These are phyloP conservation scores for Rattus norvegicus DNA, from an alignment of 2,113 vertebrate species.

Conservation along the genomic window GRCr8 NC_086026.1:104241501-104242000, in stretches of 20 bases:
- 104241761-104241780: neutral
- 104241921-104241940: neutral
- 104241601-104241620: neutral
- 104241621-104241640: neutral
- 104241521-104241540: neutral
- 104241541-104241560: neutral
- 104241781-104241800: conserved; percentile 23
- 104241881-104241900: conserved; percentile 41
- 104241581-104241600: neutral
- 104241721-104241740: neutral
- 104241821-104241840: conserved; percentile 5
- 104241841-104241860: conserved; percentile 45
- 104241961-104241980: neutral
- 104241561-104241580: neutral
- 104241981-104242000: neutral
- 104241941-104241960: neutral
- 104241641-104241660: neutral
- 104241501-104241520: neutral
- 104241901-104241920: neutral
- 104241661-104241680: neutral
- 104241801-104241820: neutral
- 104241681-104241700: neutral
- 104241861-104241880: neutral
- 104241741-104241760: neutral
- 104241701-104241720: neutral